Conservation (phyloP, 2,797 vertebrate genomes). For the Ptychobarbus kaznakovi region DNA sequence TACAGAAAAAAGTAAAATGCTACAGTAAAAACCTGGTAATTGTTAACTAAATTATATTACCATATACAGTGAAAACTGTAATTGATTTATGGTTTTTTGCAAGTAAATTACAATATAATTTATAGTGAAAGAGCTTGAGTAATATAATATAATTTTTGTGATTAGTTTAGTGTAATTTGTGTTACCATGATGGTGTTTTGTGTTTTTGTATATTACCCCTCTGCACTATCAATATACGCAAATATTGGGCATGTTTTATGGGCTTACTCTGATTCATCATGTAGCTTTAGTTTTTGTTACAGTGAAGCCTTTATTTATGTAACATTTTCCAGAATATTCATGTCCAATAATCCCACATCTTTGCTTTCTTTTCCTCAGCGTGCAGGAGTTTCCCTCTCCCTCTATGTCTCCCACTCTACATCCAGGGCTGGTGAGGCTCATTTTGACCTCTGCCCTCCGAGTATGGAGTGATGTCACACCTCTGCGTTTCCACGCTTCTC, state of each 20-base stretch:
- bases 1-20: neutral
- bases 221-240: neutral
- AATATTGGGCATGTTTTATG: neutral
- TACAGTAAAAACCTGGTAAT: neutral
- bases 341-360: neutral
- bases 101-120: neutral
- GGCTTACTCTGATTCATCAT: neutral
- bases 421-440: slow-evolving; percentile 52
- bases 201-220: neutral
- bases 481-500: slow-evolving; percentile 71
- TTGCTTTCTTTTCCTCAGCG: slow-evolving; percentile 63
- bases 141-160: neutral
- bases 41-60: neutral
- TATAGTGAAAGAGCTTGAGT: neutral
- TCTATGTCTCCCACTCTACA: slow-evolving; percentile 60
- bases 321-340: neutral
- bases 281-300: neutral
- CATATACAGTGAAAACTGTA: neutral
- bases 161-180: neutral
- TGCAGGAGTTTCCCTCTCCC: slow-evolving; percentile 77
- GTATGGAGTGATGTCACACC: slow-evolving; percentile 79
- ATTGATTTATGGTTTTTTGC: neutral
- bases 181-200: neutral
- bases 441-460: slow-evolving; percentile 77
- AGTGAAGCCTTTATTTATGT: neutral